A percentile compares a stretch with the other conserved stretches of the same genome.
phyloP scores from a whole-genome alignment of 2,113 vertebrate genomes.

The Osmerus mordax region DNA sequence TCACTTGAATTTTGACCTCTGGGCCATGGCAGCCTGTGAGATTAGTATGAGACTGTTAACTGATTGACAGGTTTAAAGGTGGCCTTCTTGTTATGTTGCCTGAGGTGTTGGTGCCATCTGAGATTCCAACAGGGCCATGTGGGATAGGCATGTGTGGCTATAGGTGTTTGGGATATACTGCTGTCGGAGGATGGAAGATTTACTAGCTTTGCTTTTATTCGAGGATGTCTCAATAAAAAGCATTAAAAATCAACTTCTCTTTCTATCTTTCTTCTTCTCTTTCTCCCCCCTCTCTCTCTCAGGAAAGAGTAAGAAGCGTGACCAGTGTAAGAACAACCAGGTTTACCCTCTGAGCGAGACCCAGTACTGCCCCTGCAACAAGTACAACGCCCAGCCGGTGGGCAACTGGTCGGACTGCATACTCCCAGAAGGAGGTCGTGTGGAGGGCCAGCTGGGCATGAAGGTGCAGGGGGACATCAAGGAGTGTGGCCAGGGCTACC shows the following conservation, averaged over 20 bases:
- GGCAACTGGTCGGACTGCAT: slow-evolving; percentile 98
- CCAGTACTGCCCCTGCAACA: slow-evolving; percentile 94
- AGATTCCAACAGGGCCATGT: too few relatives aligned
- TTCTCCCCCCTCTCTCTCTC: slow-evolving; percentile 9
- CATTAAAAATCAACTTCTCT: background rate
- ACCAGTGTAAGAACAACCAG: slow-evolving; percentile 92
- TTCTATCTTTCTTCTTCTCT: background rate
- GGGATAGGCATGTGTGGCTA: too few relatives aligned
- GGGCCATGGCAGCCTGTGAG: background rate
- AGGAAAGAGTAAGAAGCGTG: slow-evolving; percentile 97
- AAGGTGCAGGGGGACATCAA: slow-evolving; percentile 89
- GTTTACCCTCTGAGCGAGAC: slow-evolving; percentile 89
- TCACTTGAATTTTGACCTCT: background rate
- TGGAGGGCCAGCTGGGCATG: slow-evolving; percentile 81
- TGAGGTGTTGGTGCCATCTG: too few relatives aligned
- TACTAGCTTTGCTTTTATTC: too few relatives aligned
- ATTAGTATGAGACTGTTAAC: background rate
- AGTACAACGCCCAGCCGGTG: slow-evolving; percentile 92
- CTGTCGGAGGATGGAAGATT: too few relatives aligned
- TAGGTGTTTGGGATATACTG: too few relatives aligned
- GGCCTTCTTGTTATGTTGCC: too few relatives aligned
- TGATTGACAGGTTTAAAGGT: too few relatives aligned
- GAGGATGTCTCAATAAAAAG: too few relatives aligned
- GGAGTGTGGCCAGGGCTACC: slow-evolving; percentile 95
- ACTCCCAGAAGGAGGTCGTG: slow-evolving; percentile 82